phyloP scores from a whole-genome alignment of 2,797 vertebrate species.

The Oreortyx pictus region DNA sequence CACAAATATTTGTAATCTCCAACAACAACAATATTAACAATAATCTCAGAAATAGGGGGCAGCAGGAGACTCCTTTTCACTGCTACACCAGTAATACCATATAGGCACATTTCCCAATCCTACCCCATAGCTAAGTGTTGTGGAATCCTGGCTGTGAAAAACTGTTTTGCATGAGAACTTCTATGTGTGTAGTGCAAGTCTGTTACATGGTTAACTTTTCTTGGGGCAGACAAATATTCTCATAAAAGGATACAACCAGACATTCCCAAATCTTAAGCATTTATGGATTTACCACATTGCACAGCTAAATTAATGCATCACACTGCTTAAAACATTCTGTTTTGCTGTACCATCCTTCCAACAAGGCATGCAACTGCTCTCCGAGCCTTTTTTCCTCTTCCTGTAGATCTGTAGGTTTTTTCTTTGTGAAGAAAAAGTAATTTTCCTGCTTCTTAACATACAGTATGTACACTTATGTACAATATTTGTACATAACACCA shows the following conservation, averaged over 20 bases:
- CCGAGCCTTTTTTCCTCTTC: neutral
- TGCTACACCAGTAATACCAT: neutral
- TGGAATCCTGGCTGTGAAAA: neutral
- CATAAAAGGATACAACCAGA: neutral
- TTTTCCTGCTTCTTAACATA: neutral
- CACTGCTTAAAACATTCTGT: neutral
- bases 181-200: neutral
- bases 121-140: neutral
- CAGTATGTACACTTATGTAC: no score
- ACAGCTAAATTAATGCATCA: neutral
- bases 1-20: neutral
- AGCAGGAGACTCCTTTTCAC: neutral
- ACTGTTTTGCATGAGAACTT: neutral
- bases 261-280: neutral
- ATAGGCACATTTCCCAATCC: neutral
- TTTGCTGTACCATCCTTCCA: neutral
- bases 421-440: neutral
- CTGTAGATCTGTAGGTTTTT: neutral
- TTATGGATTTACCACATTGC: fast-evolving
- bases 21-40: fast-evolving
- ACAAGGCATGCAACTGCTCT: neutral
- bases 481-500: neutral
- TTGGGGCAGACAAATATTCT: neutral
- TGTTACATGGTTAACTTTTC: neutral
- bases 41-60: neutral